Evolutionary conservation across 2,797 vertebrate species (phyloP), one percentile per base, ranked within the genome.

Genomic region (Chloroceryle inda): DNA sequence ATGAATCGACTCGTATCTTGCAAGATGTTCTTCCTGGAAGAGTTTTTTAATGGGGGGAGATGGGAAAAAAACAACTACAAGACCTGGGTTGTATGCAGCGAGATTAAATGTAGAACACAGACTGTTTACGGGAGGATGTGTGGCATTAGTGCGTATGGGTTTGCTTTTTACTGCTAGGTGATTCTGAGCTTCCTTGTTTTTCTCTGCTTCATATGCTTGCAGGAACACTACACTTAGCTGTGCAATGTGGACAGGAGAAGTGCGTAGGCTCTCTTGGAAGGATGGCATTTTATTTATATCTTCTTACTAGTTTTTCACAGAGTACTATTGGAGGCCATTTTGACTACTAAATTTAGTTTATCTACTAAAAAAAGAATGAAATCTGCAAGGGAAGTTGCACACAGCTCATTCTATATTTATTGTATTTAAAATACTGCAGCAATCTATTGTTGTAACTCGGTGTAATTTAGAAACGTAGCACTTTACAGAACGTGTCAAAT

Each of bases 211-310:
- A 63, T 88, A 81, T 92, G 89, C 45, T 94, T 23, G 0, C 72
- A 62, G 92, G 79, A 96, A 64, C 24, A 0, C 64, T 47, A 45
- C 6, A 3, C 64, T 91, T 71, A 24, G 35, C 73, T 9, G 0
- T 77, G 77, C 64, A 66, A 3, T n/a, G 74, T 81, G 92, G 92
- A 88, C 73, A 80, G 88, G 53, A 96, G 72, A 55, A 83, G 61
- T 35, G 66, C 3, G 71, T 88, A 29, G 80, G 84, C 71, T 52
- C 15, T 68, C 67, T 88, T 63, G 68, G 89, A 90, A 84, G 76
- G 87, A 89, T 89, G 69, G 29, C 64, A 88, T 85, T 87, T 95
- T 96, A 96, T 92, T 96, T 94, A 89, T 85, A 93, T 82, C 86
- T 89, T 59, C 89, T 64, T 77, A 85, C 87, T 88, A 68, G 69